A percentile compares a stretch with the other conserved stretches of the same genome.
Conservation (phyloP, 1,140 invertebrate species). For the Leptoteleia sp. region DNA sequence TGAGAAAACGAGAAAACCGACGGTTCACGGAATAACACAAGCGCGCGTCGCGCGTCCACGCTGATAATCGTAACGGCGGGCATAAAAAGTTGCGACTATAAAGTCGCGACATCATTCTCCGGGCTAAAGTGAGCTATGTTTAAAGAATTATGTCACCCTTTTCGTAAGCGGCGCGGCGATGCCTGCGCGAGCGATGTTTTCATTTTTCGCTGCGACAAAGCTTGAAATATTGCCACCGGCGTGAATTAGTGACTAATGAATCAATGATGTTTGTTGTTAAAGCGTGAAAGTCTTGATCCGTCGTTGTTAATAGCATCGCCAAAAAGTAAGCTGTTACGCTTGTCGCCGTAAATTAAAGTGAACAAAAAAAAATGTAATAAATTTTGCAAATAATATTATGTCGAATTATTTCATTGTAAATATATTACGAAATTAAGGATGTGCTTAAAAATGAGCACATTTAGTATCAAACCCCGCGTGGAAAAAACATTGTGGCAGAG, state of each 20-base stretch:
- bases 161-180: too few relatives aligned
- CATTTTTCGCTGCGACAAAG: conserved; percentile 1
- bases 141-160: conserved; percentile 39
- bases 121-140: conserved; percentile 3
- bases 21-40: conserved; percentile 46
- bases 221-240: neutral
- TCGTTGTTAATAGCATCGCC: too few relatives aligned
- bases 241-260: neutral
- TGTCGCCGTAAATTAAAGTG: too few relatives aligned
- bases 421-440: too few relatives aligned
- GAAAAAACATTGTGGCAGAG: too few relatives aligned
- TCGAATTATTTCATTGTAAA: too few relatives aligned
- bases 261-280: conserved; percentile 1
- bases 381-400: too few relatives aligned
- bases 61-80: conserved; percentile 18
- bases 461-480: too few relatives aligned
- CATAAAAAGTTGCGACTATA: conserved; percentile 24
- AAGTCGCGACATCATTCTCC: conserved; percentile 9
- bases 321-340: too few relatives aligned
- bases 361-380: too few relatives aligned
- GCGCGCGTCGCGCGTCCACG: conserved; percentile 16
- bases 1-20: conserved; percentile 59
- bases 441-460: too few relatives aligned
- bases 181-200: conserved; percentile 6
- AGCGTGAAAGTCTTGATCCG: too few relatives aligned